A percentile compares a stretch with the other conserved stretches of the same genome.
These are phyloP conservation scores for Sinhomidia bicolor DNA, from an alignment of 2,888 invertebrate species.

Conservation along the genomic window DNA sequence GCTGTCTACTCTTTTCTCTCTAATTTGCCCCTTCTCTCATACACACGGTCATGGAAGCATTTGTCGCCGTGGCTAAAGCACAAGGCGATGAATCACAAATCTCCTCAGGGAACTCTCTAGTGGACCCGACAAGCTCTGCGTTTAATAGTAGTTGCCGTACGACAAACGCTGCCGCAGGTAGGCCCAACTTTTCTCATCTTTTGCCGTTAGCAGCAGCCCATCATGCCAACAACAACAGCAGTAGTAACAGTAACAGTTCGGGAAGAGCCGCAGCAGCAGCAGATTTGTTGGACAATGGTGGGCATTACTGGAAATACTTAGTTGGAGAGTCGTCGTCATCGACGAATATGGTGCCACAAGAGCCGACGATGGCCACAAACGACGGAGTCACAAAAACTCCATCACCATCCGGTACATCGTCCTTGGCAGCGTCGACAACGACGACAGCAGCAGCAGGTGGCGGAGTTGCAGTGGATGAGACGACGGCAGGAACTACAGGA, in stretches of 20 bases:
- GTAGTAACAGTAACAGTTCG: no score
- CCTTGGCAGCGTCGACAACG: constrained; percentile 57
- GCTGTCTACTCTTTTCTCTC: constrained; percentile 18
- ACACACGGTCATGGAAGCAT: constrained; percentile 79
- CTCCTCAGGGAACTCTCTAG: constrained; percentile 75
- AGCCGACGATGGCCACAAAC: constrained; percentile 79
- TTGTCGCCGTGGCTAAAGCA: constrained; percentile 79
- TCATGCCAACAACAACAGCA: constrained; percentile 57
- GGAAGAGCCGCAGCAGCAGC: constrained; percentile 50
- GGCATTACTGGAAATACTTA: constrained; percentile 80
- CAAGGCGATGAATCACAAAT: constrained; percentile 80
- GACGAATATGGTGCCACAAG: constrained; percentile 80
- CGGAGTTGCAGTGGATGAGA: constrained; percentile 74
- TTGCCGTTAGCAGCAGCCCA: constrained; percentile 72
- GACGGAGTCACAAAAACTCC: constrained; percentile 80
- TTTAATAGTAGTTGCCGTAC: constrained; percentile 76
- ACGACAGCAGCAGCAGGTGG: constrained; percentile 44
- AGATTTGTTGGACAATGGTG: constrained; percentile 76
- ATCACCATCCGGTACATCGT: constrained; percentile 77
- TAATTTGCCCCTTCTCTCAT: background rate
- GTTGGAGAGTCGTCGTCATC: constrained; percentile 72
- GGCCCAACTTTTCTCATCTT: constrained; percentile 74
- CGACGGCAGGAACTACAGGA: constrained; percentile 46
- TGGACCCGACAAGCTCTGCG: constrained; percentile 69
- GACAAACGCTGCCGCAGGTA: constrained; percentile 69